Evolutionary conservation across 2,113 vertebrate genomes (phyloP).

Genomic region (Trachemys scripta): DNA sequence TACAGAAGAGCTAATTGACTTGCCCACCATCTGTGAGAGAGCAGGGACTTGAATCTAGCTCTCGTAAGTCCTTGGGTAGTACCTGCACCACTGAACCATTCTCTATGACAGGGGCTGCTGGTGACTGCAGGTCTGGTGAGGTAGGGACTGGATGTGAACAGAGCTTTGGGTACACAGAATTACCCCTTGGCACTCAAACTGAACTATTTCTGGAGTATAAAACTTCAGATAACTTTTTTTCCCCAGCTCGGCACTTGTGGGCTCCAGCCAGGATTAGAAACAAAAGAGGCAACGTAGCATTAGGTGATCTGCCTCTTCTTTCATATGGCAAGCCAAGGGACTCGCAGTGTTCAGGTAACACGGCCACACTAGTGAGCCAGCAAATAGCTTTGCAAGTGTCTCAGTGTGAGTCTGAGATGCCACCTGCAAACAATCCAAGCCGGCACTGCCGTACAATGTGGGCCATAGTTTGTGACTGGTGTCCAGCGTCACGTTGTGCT

Average conservation of each 20-base stretch:
- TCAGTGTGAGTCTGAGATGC: too few species aligned
- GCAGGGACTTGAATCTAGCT: neutral
- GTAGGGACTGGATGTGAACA: neutral
- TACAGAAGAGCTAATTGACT: neutral
- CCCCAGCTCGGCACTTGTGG: neutral
- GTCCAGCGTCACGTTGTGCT: too few species aligned
- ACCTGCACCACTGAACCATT: neutral
- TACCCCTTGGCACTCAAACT: neutral
- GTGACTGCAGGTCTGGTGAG: neutral
- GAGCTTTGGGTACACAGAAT: neutral
- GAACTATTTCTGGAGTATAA: neutral
- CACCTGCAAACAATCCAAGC: too few species aligned
- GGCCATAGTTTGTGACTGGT: too few species aligned
- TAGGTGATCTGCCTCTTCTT: too few species aligned
- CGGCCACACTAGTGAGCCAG: too few species aligned
- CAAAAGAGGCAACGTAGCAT: neutral
- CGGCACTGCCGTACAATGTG: too few species aligned
- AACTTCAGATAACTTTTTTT: neutral
- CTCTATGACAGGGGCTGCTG: neutral
- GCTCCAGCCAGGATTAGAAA: neutral
- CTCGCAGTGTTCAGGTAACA: too few species aligned
- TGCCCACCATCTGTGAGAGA: neutral
- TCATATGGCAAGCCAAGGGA: too few species aligned
- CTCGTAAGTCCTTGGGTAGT: neutral
- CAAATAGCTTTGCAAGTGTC: too few species aligned